These are phyloP conservation scores for Drosophila melanosoma DNA, from an alignment of 2,888 invertebrate species.

Conservation along the genomic window DNA sequence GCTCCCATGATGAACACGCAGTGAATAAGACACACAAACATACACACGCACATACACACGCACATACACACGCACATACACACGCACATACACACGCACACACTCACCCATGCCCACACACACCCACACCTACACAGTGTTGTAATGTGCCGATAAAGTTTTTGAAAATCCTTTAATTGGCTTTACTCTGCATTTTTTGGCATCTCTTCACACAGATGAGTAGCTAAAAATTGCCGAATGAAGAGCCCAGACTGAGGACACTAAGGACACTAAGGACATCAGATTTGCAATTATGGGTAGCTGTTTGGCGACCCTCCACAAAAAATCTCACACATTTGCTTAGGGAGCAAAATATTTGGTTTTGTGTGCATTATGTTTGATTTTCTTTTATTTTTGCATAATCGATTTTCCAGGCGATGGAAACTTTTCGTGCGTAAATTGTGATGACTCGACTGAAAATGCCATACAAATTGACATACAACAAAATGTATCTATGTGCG, in stretches of 20 bases:
- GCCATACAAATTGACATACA: slow-evolving; percentile 53
- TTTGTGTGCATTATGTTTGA: slow-evolving; percentile 39
- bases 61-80: slow-evolving; percentile 10
- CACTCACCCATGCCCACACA: neutral
- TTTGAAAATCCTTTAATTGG: slow-evolving; percentile 76
- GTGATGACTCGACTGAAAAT: slow-evolving; percentile 64
- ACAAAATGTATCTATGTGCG: slow-evolving; percentile 1
- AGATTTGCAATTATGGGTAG: slow-evolving; percentile 36
- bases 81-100: slow-evolving; percentile 1
- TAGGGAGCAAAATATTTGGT: slow-evolving; percentile 18
- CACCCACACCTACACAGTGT: slow-evolving; percentile 4
- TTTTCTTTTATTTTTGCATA: slow-evolving; percentile 68
- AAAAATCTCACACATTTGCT: slow-evolving; percentile 29
- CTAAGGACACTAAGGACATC: slow-evolving; percentile 39
- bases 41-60: neutral
- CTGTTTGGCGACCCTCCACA: slow-evolving; percentile 2
- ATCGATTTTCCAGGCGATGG: slow-evolving; percentile 63
- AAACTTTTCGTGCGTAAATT: slow-evolving; percentile 28
- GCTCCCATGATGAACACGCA: slow-evolving; percentile 3
- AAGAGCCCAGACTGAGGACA: slow-evolving; percentile 14
- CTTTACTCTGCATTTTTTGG: slow-evolving; percentile 54
- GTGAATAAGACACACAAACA: slow-evolving; percentile 10
- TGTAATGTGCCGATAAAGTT: slow-evolving; percentile 70
- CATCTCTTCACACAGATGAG: slow-evolving; percentile 29
- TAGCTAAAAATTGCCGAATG: slow-evolving; percentile 25